A percentile compares a stretch with the other conserved stretches of the same genome.
These are phyloP conservation scores for Myotis brandtii DNA, from an alignment of 2,113 vertebrate species.

Conservation along the genomic window DNA sequence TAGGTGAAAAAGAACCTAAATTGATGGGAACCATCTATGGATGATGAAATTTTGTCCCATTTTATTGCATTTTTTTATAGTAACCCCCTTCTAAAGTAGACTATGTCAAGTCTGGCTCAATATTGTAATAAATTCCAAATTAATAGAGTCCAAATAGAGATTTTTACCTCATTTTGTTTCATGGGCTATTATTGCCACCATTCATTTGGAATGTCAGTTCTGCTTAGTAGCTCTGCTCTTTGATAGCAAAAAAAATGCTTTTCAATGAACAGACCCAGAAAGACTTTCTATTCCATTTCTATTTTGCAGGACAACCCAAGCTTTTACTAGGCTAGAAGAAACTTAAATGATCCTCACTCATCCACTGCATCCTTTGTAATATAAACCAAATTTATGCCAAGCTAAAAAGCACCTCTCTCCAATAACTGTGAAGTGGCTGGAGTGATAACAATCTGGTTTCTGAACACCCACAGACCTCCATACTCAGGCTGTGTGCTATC, in stretches of 20 bases:
- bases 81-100: background rate
- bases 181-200: background rate
- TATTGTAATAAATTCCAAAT: background rate
- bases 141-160: background rate
- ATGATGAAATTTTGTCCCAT: background rate
- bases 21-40: background rate
- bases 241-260: background rate
- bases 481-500: background rate
- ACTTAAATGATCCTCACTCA: background rate
- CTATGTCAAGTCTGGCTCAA: background rate
- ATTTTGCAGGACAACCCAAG: conserved; percentile 1
- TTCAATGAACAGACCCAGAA: conserved; percentile 14
- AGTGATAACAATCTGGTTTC: background rate
- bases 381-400: background rate
- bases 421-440: background rate
- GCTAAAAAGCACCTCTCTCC: background rate
- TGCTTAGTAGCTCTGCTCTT: background rate
- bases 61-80: background rate
- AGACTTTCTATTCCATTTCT: conserved; percentile 11
- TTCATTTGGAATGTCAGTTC: conserved; percentile 39
- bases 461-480: background rate
- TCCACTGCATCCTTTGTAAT: background rate
- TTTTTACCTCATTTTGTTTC: background rate
- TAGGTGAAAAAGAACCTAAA: background rate
- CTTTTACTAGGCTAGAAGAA: background rate